Conservation (phyloP, 92 coral and sea anemone genomes). For the Isaurus tuberculatus region DNA sequence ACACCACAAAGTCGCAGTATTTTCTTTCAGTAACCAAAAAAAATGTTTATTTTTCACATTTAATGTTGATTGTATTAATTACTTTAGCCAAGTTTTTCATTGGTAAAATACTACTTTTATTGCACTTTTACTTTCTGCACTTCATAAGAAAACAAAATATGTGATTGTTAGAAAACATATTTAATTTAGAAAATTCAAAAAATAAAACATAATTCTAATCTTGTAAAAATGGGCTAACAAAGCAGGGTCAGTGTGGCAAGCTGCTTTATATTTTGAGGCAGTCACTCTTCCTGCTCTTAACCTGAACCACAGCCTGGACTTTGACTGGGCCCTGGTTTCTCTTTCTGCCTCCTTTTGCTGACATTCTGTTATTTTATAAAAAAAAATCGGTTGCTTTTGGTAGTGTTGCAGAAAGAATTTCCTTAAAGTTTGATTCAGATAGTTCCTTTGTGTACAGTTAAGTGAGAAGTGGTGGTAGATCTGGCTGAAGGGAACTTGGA, state of each 20-base stretch:
- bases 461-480: conserved; percentile 40
- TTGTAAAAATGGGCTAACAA: background rate
- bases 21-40: conserved; percentile 1
- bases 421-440: conserved; percentile 6
- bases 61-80: background rate
- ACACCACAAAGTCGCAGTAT: conserved; percentile 44
- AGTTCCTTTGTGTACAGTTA: conserved; percentile 24
- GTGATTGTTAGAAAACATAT: background rate
- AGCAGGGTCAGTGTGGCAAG: conserved; percentile 53
- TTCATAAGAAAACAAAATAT: background rate
- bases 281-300: conserved; percentile 59
- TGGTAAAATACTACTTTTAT: background rate
- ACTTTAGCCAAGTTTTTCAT: background rate
- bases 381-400: background rate
- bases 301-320: conserved; percentile 51
- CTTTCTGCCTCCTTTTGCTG: conserved; percentile 48
- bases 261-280: conserved; percentile 55
- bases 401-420: conserved; percentile 14
- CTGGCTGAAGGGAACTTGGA: conserved; percentile 26
- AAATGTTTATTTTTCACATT: background rate
- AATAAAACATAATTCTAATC: background rate
- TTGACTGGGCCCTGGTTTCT: conserved; percentile 56
- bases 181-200: background rate
- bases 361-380: conserved; percentile 16
- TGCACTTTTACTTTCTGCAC: background rate